A percentile compares a stretch with the other conserved stretches of the same genome.
Conservation (phyloP, 1,140 invertebrate species). For the Scylla paramamosain region DNA sequence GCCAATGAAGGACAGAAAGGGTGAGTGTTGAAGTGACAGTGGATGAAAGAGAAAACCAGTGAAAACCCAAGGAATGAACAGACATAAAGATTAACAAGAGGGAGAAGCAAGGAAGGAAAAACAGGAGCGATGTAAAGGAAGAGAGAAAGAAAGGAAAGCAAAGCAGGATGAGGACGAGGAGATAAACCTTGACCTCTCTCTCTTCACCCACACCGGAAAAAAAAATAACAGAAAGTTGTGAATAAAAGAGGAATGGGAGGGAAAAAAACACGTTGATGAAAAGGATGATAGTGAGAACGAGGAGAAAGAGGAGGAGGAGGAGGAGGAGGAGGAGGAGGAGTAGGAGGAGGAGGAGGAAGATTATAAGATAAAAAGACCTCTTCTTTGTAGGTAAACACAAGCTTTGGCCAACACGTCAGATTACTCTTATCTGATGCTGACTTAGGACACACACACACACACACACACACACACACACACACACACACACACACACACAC, state of each 20-base stretch:
- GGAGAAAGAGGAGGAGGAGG: slow-evolving; percentile 44
- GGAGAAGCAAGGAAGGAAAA: background rate
- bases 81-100: background rate
- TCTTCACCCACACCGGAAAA: too few species aligned
- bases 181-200: background rate
- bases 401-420: background rate
- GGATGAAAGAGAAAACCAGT: background rate
- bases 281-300: background rate
- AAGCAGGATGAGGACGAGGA: background rate
- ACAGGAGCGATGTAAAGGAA: background rate
- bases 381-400: background rate
- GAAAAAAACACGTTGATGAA: too few species aligned
- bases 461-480: slow-evolving; percentile 24
- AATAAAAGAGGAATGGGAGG: too few species aligned
- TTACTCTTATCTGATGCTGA: background rate
- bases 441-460: background rate
- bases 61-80: background rate
- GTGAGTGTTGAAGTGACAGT: background rate
- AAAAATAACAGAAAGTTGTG: too few species aligned
- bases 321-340: slow-evolving; percentile 44
- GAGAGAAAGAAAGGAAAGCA: background rate
- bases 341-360: background rate
- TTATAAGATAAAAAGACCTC: background rate
- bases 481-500: slow-evolving; percentile 6
- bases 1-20: background rate